These are phyloP conservation scores for Hypomesus transpacificus DNA, from an alignment of 2,113 vertebrate genomes.

Conservation along the genomic window DNA sequence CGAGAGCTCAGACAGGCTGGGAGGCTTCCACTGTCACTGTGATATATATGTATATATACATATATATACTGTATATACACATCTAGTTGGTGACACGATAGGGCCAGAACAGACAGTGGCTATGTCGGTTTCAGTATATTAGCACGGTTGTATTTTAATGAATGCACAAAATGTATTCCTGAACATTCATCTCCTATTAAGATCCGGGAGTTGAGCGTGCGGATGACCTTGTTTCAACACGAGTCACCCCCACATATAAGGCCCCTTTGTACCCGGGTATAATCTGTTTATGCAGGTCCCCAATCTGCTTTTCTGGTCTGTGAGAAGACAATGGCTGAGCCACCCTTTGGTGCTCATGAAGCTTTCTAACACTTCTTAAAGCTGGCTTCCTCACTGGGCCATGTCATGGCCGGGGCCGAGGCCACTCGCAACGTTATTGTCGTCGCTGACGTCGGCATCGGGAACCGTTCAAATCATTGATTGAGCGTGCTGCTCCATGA, in stretches of 20 bases:
- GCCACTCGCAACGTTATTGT: slow-evolving; percentile 89
- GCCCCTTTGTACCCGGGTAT: slow-evolving; percentile 85
- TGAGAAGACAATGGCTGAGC: slow-evolving; percentile 84
- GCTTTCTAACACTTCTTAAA: slow-evolving; percentile 89
- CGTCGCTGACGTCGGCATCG: slow-evolving; percentile 78
- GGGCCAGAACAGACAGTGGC: too few relatives aligned
- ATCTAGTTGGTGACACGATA: not conserved
- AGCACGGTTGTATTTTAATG: too few relatives aligned
- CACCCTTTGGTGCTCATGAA: slow-evolving; percentile 79
- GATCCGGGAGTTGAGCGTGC: slow-evolving; percentile 27
- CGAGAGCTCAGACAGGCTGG: not conserved
- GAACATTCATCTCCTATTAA: not conserved
- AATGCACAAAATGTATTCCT: too few relatives aligned
- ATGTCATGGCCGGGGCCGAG: slow-evolving; percentile 81
- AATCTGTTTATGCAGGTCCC: slow-evolving; percentile 95
- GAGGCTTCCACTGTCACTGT: too few relatives aligned
- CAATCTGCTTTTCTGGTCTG: slow-evolving; percentile 85
- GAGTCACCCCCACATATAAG: slow-evolving; percentile 71
- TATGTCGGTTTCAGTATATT: too few relatives aligned
- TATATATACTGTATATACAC: slow-evolving; percentile 1
- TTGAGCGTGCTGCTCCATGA: slow-evolving; percentile 75
- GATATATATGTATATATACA: too few relatives aligned
- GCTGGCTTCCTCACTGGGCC: slow-evolving; percentile 82
- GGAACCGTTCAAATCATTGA: slow-evolving; percentile 88
- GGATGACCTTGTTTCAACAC: slow-evolving; percentile 64